Evolutionary conservation across 2,888 invertebrate genomes (phyloP).

Genomic region (Frankliniella intonsa): DNA sequence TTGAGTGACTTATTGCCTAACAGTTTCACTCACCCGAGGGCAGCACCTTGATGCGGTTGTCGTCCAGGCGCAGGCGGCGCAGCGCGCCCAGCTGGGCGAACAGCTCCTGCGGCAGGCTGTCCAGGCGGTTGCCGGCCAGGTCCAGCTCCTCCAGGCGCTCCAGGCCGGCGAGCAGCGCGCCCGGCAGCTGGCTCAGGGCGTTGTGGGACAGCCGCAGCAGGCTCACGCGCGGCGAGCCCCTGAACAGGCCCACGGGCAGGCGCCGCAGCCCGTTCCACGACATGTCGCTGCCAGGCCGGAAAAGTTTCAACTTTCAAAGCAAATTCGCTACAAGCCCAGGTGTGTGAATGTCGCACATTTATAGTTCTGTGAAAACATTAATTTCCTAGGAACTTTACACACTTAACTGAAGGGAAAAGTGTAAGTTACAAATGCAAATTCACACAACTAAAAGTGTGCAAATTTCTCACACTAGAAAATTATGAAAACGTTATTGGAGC

Average conservation of each 20-base stretch:
- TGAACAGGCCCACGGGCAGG: slow-evolving; percentile 57
- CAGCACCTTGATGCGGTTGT: slow-evolving; percentile 60
- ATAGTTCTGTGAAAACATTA: no score
- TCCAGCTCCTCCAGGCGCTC: slow-evolving; percentile 62
- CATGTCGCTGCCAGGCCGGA: slow-evolving; percentile 51
- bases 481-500: no score
- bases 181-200: slow-evolving; percentile 55
- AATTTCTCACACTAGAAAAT: no score
- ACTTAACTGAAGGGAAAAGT: no score
- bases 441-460: no score
- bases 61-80: slow-evolving; percentile 61
- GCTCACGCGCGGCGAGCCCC: slow-evolving; percentile 55
- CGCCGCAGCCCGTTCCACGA: slow-evolving; percentile 60
- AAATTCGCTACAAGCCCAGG: no score
- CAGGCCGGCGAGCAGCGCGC: slow-evolving; percentile 55
- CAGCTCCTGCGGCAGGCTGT: slow-evolving; percentile 54
- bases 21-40: slow-evolving; percentile 50
- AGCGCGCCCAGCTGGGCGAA: slow-evolving; percentile 55
- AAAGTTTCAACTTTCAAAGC: no score
- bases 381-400: no score
- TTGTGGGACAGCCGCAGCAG: slow-evolving; percentile 65
- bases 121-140: slow-evolving; percentile 62
- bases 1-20: no score
- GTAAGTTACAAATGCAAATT: no score
- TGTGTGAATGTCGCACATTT: no score